Evolutionary conservation across 2,797 vertebrate genomes (phyloP), one percentile per base, ranked within the genome.

Genomic region (Chelmon rostratus): DNA sequence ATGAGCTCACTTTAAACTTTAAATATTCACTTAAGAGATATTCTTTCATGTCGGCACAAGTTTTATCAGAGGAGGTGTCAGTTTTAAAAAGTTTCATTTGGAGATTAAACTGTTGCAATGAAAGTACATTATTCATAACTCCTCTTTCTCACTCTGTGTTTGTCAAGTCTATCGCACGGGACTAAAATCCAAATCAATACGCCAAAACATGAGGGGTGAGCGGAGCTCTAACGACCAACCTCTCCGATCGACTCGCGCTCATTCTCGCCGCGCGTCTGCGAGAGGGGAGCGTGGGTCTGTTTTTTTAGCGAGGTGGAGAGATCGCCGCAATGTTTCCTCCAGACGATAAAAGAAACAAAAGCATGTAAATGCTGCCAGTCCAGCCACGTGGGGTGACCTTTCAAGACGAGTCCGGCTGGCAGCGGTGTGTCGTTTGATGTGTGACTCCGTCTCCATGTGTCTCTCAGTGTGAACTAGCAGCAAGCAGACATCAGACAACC

Each of bases 401-500:
- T 91, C 37, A 53, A 47, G 75, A 76, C 16, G 52, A 65, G 72
- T 84, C 87, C 88, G 83, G 79, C 73, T 88, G 82, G 77, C 67
- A 18, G 58, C 35, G 63, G 58, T 65, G 83, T 46, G 65, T 65
- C 69, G 84, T 85, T 84, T 84, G 79, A 87, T 87, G 86, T 84
- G 87, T 44, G 76, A 82, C 82, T 82, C 72, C 8, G 67, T 80
- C 53, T 73, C 44, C 12, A 8, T 21, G 66, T 79, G 77, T 81
- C 84, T 77, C 86, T 81, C 87, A 63, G 89, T 87, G 86, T 84
- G 91, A 92, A 90, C 87, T 49, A 80, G 77, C 88, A 73, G 86
- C 87, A 33, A 69, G 80, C 85, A 80, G 84, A 83, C 90, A 89
- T 89, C 89, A 89, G 88, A 92, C 89, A 82, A 80, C 84, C 90